Conservation (phyloP, 2,888 invertebrate genomes). For the Morpho helenor region DNA sequence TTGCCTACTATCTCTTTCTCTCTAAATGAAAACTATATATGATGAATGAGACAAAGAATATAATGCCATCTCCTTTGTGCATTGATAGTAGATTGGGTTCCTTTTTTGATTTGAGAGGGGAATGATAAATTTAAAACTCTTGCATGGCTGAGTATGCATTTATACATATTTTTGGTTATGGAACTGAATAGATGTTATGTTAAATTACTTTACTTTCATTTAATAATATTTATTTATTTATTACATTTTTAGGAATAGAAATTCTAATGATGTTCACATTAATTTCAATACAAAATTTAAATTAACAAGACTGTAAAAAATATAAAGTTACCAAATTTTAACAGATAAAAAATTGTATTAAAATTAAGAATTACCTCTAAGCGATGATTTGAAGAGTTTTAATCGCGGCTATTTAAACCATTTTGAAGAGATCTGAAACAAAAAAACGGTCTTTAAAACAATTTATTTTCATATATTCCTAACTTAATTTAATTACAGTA, state of each 20-base stretch:
- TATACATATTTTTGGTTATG: slow-evolving; percentile 28
- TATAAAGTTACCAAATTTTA: too few relatives aligned
- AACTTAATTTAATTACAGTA: too few relatives aligned
- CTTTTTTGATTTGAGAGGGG: slow-evolving; percentile 64
- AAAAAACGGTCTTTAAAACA: slow-evolving; percentile 11
- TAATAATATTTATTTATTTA: too few relatives aligned
- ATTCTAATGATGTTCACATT: too few relatives aligned
- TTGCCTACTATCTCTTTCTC: slow-evolving; percentile 36
- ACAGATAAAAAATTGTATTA: too few relatives aligned
- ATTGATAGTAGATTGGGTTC: slow-evolving; percentile 55
- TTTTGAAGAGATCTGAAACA: slow-evolving; percentile 65
- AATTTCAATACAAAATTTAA: too few relatives aligned
- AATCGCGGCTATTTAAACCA: slow-evolving; percentile 50
- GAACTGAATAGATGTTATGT: not conserved
- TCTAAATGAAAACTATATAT: slow-evolving; percentile 26
- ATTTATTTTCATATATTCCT: too few relatives aligned
- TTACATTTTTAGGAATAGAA: too few relatives aligned
- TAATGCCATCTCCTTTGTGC: slow-evolving; percentile 46
- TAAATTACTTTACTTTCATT: too few relatives aligned
- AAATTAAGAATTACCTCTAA: slow-evolving; percentile 42
- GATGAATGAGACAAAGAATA: slow-evolving; percentile 37
- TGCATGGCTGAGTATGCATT: slow-evolving; percentile 41
- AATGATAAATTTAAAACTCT: slow-evolving; percentile 57
- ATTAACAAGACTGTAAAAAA: too few relatives aligned
- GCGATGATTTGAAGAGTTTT: slow-evolving; percentile 48